phyloP scores from a whole-genome alignment of 2,113 vertebrate genomes.

The Seriola aureovittata region DNA sequence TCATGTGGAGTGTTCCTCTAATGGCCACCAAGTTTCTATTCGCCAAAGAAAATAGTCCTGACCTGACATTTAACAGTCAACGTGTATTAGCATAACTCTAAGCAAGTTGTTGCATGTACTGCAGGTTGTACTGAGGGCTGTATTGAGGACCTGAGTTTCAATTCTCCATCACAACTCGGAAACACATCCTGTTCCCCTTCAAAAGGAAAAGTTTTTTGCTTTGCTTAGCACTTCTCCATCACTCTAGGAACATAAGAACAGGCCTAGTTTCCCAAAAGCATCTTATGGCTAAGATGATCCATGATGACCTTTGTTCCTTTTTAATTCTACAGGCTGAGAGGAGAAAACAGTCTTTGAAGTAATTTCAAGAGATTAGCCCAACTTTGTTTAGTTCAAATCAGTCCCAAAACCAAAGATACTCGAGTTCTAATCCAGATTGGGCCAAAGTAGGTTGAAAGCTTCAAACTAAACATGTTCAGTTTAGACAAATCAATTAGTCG shows the following conservation, averaged over 20 bases:
- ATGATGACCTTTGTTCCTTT: too few relatives aligned
- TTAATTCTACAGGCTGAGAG: too few relatives aligned
- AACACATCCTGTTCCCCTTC: slow-evolving; percentile 50
- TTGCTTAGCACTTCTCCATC: slow-evolving; percentile 22
- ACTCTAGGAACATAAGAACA: background rate
- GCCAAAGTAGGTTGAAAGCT: too few relatives aligned
- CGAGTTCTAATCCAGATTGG: too few relatives aligned
- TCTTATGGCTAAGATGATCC: too few relatives aligned
- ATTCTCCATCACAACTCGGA: slow-evolving; percentile 35
- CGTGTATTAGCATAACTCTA: background rate
- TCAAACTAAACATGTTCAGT: too few relatives aligned
- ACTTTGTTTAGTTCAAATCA: background rate
- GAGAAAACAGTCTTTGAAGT: background rate
- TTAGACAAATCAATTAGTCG: too few relatives aligned
- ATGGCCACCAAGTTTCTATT: background rate
- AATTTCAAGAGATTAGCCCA: background rate
- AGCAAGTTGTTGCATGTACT: background rate
- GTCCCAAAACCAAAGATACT: background rate
- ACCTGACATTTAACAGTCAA: background rate
- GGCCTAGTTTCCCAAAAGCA: background rate
- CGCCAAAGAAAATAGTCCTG: background rate
- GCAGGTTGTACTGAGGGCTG: background rate
- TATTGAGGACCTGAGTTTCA: slow-evolving; percentile 38
- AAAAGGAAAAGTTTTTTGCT: slow-evolving; percentile 25
- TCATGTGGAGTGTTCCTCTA: background rate